These are phyloP conservation scores for Polydrusus cervinus DNA, from an alignment of 2,888 invertebrate species.

Conservation along the genomic window DNA sequence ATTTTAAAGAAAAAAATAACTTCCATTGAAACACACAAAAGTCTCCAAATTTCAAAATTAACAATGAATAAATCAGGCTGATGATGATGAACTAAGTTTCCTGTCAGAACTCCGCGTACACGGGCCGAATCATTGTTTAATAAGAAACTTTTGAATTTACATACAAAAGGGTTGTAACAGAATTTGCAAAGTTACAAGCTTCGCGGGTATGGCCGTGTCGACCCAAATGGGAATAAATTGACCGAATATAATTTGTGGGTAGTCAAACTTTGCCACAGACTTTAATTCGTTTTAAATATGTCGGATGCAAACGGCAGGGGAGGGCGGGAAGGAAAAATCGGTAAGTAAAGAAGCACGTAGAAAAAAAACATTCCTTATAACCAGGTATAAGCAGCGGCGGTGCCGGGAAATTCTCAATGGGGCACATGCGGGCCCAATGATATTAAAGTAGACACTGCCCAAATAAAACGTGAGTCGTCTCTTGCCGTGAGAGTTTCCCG, in stretches of 20 bases:
- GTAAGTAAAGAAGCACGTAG: too few relatives aligned
- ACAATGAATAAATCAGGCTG: too few relatives aligned
- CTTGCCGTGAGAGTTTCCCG: too few relatives aligned
- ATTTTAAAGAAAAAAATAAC: too few relatives aligned
- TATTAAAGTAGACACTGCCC: too few relatives aligned
- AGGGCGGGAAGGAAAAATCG: too few relatives aligned
- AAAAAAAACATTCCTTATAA: too few relatives aligned
- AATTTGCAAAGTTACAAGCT: conserved; percentile 25
- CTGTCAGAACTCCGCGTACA: background rate
- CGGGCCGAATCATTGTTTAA: conserved; percentile 20
- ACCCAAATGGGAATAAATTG: conserved; percentile 23
- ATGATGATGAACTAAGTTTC: background rate
- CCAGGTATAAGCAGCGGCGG: too few relatives aligned
- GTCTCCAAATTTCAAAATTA: background rate
- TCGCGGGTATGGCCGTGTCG: conserved; percentile 7
- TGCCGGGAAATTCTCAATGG: too few relatives aligned
- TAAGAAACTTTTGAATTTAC: conserved; percentile 31
- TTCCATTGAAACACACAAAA: too few relatives aligned
- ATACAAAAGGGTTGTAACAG: conserved; percentile 32
- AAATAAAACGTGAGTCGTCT: too few relatives aligned
- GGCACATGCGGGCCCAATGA: too few relatives aligned
- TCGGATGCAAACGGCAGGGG: background rate
- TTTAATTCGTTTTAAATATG: background rate
- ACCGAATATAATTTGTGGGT: conserved; percentile 25
- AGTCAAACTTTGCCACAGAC: background rate